phyloP scores from a whole-genome alignment of 2,113 vertebrate genomes.

The Camarhynchus parvulus region DNA sequence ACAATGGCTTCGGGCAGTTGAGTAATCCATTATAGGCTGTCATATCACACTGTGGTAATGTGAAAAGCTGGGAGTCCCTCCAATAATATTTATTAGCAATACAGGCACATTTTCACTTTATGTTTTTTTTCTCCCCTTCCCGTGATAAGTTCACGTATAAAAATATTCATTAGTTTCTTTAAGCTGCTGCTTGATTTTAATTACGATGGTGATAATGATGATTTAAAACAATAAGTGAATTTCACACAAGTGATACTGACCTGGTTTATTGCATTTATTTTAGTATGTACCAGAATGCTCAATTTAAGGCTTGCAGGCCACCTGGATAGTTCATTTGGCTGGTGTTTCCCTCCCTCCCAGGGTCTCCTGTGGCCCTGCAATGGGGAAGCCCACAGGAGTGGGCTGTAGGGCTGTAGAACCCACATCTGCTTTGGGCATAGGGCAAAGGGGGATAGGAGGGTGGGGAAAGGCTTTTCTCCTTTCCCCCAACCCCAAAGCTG shows the following conservation, averaged over 20 bases:
- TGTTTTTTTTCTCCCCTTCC: background rate
- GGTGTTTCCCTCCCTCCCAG: background rate
- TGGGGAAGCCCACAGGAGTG: background rate
- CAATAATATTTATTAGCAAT: conserved; percentile 74
- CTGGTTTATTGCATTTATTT: conserved; percentile 32
- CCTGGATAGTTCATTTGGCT: background rate
- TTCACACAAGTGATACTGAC: conserved; percentile 2
- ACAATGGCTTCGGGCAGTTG: conserved; percentile 70
- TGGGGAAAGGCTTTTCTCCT: background rate
- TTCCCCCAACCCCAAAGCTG: accelerated
- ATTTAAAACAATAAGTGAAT: conserved; percentile 54
- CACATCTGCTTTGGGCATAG: background rate
- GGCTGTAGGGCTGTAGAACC: background rate
- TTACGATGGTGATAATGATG: conserved; percentile 40
- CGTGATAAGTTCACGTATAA: conserved; percentile 24
- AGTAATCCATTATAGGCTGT: conserved; percentile 77
- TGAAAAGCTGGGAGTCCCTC: conserved; percentile 73
- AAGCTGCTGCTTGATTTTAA: conserved; percentile 64
- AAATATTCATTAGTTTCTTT: conserved; percentile 63
- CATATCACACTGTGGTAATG: conserved; percentile 74
- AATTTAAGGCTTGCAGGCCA: background rate
- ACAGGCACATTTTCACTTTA: conserved; percentile 61
- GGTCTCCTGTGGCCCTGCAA: background rate
- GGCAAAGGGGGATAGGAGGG: accelerated
- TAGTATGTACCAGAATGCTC: background rate